phyloP scores from a whole-genome alignment of 2,113 vertebrate genomes.

The Girardinichthys multiradiatus region DNA sequence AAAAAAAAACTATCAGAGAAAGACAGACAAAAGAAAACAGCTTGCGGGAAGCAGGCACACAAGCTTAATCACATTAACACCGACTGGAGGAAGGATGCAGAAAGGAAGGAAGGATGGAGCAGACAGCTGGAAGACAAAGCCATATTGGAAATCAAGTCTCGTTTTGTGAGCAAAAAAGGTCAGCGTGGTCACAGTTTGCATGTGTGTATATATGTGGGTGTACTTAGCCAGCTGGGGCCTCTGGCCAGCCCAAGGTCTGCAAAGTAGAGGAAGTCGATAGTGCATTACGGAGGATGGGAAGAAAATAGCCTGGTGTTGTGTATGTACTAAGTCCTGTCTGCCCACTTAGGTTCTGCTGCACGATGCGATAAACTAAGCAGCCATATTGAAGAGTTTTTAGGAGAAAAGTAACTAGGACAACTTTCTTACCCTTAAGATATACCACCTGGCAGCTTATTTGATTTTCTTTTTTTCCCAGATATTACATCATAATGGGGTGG shows the following conservation, averaged over 20 bases:
- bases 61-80: slow-evolving; percentile 73
- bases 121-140: slow-evolving; percentile 63
- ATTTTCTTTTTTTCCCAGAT: slow-evolving; percentile 27
- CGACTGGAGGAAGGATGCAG: slow-evolving; percentile 52
- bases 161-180: slow-evolving; percentile 69
- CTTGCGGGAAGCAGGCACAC: slow-evolving; percentile 55
- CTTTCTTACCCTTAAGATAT: slow-evolving; percentile 20
- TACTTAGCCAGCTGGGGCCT: slow-evolving; percentile 68
- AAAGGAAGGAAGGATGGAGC: slow-evolving; percentile 24
- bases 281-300: slow-evolving; percentile 62
- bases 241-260: slow-evolving; percentile 71
- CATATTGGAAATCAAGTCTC: slow-evolving; percentile 76
- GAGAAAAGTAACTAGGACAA: slow-evolving; percentile 17
- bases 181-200: slow-evolving; percentile 55
- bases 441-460: slow-evolving; percentile 21
- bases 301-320: slow-evolving; percentile 20
- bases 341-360: slow-evolving; percentile 42
- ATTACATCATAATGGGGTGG: slow-evolving; percentile 65
- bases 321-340: slow-evolving; percentile 43
- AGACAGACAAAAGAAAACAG: slow-evolving; percentile 48
- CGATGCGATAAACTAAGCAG: slow-evolving; percentile 19
- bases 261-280: slow-evolving; percentile 74
- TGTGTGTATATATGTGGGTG: slow-evolving; percentile 42
- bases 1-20: slow-evolving; percentile 12
- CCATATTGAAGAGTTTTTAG: slow-evolving; percentile 12